These are phyloP conservation scores for Trididemnum miniatum DNA, from an alignment of 23 tunicate genomes.

Conservation along the genomic window DNA sequence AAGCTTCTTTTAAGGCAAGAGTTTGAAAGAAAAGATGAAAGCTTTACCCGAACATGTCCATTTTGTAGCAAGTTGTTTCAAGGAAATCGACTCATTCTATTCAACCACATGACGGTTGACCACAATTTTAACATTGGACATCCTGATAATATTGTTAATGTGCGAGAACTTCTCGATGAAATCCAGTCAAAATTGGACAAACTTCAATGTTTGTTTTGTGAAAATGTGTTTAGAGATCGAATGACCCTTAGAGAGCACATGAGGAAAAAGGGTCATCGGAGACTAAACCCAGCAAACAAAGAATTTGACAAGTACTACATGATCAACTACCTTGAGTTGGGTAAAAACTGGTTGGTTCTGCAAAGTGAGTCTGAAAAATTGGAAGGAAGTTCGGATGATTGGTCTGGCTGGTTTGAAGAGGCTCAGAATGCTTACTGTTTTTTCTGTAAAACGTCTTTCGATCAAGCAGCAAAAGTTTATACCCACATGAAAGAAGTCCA, in stretches of 20 bases:
- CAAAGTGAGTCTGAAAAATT: constrained; percentile 73
- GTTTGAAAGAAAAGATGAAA: constrained; percentile 71
- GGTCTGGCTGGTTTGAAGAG: constrained; percentile 92
- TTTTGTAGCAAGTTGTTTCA: constrained; percentile 79
- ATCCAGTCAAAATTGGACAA: constrained; percentile 63
- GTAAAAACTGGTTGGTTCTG: constrained; percentile 80
- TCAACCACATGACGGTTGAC: constrained; percentile 91
- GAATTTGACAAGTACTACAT: constrained; percentile 85
- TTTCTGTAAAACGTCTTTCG: constrained; percentile 61
- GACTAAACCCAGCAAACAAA: constrained; percentile 83
- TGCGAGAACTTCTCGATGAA: constrained; percentile 76
- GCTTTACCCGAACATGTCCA: constrained; percentile 77
- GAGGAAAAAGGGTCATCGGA: constrained; percentile 91
- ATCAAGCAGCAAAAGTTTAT: constrained; percentile 43
- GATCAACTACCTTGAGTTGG: constrained; percentile 86
- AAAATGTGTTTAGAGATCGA: constrained; percentile 87
- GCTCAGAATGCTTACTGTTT: constrained; percentile 68
- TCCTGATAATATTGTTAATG: constrained; percentile 87
- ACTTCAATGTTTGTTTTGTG: constrained; percentile 87
- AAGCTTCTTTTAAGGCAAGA: constrained; percentile 63
- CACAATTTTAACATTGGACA: constrained; percentile 96
- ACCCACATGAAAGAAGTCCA: constrained; percentile 75
- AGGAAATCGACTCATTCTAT: constrained; percentile 74
- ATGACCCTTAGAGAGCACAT: constrained; percentile 85
- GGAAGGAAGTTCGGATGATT: constrained; percentile 61